Conservation (phyloP, 2,888 invertebrate genomes). For the Apotomis betuletana region DNA sequence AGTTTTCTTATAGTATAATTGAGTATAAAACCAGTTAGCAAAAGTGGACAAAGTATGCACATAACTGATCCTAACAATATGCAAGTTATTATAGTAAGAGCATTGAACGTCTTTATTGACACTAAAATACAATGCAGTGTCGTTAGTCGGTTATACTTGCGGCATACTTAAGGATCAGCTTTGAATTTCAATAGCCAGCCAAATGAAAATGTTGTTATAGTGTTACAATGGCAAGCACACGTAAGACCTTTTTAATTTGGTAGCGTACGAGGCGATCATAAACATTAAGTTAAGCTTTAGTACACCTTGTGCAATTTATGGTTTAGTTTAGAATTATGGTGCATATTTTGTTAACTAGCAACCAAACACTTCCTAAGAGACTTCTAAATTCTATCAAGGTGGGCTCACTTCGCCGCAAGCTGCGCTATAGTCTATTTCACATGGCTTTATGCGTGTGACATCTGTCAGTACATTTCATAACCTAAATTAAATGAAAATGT, state of each 20-base stretch:
- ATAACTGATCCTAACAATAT: conserved; percentile 39
- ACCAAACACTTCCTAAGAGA: neutral
- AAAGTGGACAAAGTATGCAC: conserved; percentile 16
- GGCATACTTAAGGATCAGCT: conserved; percentile 5
- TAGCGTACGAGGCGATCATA: neutral
- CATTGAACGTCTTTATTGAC: conserved; percentile 41
- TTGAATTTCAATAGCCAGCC: neutral
- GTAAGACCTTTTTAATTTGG: neutral
- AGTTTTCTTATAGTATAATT: neutral
- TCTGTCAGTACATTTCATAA: too few relatives aligned
- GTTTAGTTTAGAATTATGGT: neutral
- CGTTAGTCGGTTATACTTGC: conserved; percentile 18
- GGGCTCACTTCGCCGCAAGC: too few relatives aligned
- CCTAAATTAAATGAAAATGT: too few relatives aligned
- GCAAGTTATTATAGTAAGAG: conserved; percentile 40
- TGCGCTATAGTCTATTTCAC: neutral
- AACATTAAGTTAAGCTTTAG: neutral
- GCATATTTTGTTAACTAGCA: neutral
- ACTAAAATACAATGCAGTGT: conserved; percentile 40
- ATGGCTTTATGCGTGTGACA: too few relatives aligned
- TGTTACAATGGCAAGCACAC: neutral
- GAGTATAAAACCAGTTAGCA: conserved; percentile 17
- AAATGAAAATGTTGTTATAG: neutral
- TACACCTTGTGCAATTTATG: neutral
- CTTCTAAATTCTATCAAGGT: neutral